Evolutionary conservation across 2,797 vertebrate genomes (phyloP).

Genomic region (Hydrocynus forskahlii): DNA sequence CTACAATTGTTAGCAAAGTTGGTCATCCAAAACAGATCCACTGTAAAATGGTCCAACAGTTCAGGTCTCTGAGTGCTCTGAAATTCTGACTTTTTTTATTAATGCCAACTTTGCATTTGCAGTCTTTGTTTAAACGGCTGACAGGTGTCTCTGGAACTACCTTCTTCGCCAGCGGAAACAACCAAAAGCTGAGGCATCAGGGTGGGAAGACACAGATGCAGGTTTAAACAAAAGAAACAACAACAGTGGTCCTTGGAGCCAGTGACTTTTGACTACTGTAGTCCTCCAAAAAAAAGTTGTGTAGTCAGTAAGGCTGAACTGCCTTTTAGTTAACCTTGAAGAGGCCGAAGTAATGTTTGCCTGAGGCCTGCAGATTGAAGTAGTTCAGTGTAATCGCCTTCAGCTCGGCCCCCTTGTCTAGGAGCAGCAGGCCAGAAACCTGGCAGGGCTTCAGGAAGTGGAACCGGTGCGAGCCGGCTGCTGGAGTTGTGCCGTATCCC

Average conservation of each 20-base stretch:
- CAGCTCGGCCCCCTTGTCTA: constrained; percentile 80
- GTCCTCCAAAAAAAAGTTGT: constrained; percentile 23
- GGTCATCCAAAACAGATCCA: constrained; percentile 34
- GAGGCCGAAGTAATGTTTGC: constrained; percentile 89
- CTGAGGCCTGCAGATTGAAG: constrained; percentile 74
- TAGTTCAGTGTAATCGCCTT: constrained; percentile 73
- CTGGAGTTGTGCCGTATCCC: constrained; percentile 87
- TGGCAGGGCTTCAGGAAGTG: constrained; percentile 88
- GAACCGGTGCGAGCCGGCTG: constrained; percentile 78
- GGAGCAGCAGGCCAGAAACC: constrained; percentile 86
- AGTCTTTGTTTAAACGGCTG: constrained; percentile 18
- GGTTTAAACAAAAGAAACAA: constrained; percentile 29
- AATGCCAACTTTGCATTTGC: constrained; percentile 26
- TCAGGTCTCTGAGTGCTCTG: constrained; percentile 17
- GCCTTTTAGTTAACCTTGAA: constrained; percentile 85
- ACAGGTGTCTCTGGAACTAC: constrained; percentile 36
- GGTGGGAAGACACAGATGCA: constrained; percentile 35
- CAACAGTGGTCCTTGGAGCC: constrained; percentile 24
- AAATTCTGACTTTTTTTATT: constrained; percentile 33
- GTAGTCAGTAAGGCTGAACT: constrained; percentile 36
- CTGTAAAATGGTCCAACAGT: constrained; percentile 48
- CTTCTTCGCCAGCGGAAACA: not conserved
- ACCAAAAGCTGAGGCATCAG: constrained; percentile 13
- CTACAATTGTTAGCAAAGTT: constrained; percentile 41
- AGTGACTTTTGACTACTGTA: constrained; percentile 41